Conservation (phyloP, 2,888 invertebrate genomes). For the Chaetogeoica ovagalla region DNA sequence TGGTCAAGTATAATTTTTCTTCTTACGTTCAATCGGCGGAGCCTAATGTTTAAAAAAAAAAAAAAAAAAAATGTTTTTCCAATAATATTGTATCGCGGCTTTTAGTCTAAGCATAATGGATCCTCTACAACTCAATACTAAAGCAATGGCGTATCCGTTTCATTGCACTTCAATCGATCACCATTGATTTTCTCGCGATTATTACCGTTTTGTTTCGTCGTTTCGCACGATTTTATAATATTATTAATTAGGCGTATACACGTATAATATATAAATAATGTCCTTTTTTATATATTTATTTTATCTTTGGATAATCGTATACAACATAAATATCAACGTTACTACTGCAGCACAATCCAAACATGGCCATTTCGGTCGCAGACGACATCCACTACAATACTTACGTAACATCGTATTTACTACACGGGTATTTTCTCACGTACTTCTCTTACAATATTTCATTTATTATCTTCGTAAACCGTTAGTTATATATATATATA, state of each 20-base stretch:
- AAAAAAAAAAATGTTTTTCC: background rate
- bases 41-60: no score
- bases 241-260: conserved; percentile 1
- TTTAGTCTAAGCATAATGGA: background rate
- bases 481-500: no score
- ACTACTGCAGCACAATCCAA: background rate
- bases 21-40: background rate
- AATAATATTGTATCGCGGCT: background rate
- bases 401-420: background rate
- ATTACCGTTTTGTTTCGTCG: background rate
- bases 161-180: background rate
- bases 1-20: background rate
- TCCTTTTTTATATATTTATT: background rate
- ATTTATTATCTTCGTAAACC: background rate
- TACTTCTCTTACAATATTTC: background rate
- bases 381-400: background rate
- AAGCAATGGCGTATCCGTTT: background rate
- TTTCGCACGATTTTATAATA: conserved; percentile 1
- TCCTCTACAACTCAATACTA: background rate
- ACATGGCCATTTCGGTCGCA: conserved; percentile 9
- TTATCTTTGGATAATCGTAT: background rate
- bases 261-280: background rate
- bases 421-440: conserved; percentile 1
- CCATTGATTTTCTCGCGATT: background rate
- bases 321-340: background rate